Percentiles rank a stretch among this genome's conserved stretches.
These are phyloP conservation scores for Odontomachus brunneus DNA, from an alignment of 1,140 invertebrate species.

Conservation along the genomic window DNA sequence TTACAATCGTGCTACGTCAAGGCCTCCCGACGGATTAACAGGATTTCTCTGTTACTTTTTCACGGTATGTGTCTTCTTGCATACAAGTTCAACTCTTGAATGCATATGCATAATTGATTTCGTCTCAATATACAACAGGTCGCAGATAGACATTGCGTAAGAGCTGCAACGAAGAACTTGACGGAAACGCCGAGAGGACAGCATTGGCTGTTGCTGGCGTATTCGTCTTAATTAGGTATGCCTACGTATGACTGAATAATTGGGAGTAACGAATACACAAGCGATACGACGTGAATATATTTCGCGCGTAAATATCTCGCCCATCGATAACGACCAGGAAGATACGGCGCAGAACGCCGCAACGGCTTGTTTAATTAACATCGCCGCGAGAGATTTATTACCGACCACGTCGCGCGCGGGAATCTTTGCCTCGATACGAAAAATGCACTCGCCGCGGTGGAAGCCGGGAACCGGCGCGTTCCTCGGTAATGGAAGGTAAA, in stretches of 20 bases:
- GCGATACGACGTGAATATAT: no score
- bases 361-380: constrained; percentile 1
- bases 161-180: no score
- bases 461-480: neutral
- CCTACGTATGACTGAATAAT: no score
- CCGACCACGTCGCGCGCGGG: no score
- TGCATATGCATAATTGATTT: constrained; percentile 28
- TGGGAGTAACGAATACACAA: no score
- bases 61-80: neutral
- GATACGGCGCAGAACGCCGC: neutral
- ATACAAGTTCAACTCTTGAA: neutral
- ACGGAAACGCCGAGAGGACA: no score
- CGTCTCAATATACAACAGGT: neutral
- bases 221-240: no score
- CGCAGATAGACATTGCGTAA: neutral
- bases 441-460: neutral
- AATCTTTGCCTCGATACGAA: neutral
- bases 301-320: no score
- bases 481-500: neutral
- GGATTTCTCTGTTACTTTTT: neutral
- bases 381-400: neutral
- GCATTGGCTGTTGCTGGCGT: no score
- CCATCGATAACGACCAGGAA: no score
- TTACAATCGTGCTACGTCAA: no score
- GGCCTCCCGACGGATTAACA: no score